A percentile compares a stretch with the other conserved stretches of the same genome.
These are phyloP conservation scores for Urophycis tenuis DNA, from an alignment of 2,797 vertebrate genomes.

Conservation along the genomic window DNA sequence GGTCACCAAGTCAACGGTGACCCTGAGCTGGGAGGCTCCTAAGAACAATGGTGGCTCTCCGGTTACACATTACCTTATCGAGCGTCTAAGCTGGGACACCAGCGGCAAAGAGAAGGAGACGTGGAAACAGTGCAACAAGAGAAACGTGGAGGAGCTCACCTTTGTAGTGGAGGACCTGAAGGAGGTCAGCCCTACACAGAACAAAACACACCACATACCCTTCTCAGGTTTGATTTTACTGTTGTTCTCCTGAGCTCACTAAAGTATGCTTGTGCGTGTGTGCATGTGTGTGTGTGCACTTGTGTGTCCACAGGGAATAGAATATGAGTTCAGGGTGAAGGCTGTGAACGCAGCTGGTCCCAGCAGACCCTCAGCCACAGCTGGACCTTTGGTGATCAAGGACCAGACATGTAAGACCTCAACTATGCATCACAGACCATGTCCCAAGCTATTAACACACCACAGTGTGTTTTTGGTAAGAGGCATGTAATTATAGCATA, in stretches of 20 bases:
- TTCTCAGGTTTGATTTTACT: not conserved
- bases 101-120: conserved; percentile 91
- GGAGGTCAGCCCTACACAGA: conserved; percentile 59
- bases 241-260: not conserved
- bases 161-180: conserved; percentile 93
- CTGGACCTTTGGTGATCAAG: conserved; percentile 87
- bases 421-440: not conserved
- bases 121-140: conserved; percentile 94
- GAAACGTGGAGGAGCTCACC: conserved; percentile 90
- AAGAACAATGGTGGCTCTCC: conserved; percentile 95
- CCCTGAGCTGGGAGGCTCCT: conserved; percentile 88
- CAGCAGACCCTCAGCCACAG: conserved; percentile 86
- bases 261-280: not conserved
- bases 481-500: not conserved
- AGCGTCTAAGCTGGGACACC: conserved; percentile 91
- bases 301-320: conserved; percentile 68
- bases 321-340: conserved; percentile 97
- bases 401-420: conserved; percentile 90
- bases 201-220: not conserved
- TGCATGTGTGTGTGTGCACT: conserved; percentile 4
- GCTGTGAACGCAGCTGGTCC: conserved; percentile 93
- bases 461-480: not conserved
- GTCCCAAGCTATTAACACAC: not conserved
- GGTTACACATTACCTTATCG: conserved; percentile 92
- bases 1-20: conserved; percentile 87